These are phyloP conservation scores for Achatina immaculata DNA, from an alignment of 1,140 invertebrate genomes.

Conservation along the genomic window DNA sequence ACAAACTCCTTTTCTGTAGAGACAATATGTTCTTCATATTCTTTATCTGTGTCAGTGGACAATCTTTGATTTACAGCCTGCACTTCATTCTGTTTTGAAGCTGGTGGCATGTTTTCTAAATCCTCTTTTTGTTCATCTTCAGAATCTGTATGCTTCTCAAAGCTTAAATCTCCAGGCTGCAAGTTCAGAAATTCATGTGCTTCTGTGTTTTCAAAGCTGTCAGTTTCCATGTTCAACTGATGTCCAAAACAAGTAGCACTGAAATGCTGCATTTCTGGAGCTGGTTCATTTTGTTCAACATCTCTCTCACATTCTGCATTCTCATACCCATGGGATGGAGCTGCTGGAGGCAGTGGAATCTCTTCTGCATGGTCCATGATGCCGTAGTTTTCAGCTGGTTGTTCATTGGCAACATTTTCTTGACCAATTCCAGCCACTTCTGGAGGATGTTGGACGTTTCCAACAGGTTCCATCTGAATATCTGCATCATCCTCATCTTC, in stretches of 20 bases:
- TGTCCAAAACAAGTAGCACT: not conserved
- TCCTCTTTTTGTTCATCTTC: not conserved
- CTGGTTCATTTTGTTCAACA: not conserved
- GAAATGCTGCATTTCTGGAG: not conserved
- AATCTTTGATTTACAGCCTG: not conserved
- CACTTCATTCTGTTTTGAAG: not conserved
- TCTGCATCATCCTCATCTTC: slow-evolving; percentile 14
- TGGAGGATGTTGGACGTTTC: not conserved
- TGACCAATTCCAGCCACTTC: not conserved
- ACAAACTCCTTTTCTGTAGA: no score
- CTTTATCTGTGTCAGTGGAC: not conserved
- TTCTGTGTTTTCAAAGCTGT: not conserved
- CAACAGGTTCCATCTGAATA: slow-evolving; percentile 19
- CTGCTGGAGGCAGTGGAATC: not conserved
- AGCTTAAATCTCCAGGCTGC: not conserved
- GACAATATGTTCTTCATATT: not conserved
- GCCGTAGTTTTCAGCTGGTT: not conserved
- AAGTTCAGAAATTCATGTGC: not conserved
- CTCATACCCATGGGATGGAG: not conserved
- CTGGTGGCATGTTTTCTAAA: not conserved
- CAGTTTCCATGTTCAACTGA: not conserved
- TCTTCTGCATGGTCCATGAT: not conserved
- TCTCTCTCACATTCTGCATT: no score
- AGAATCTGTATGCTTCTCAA: not conserved
- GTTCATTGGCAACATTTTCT: not conserved